Conservation (phyloP, 2,113 vertebrate genomes). For the Pteropus alecto region DNA sequence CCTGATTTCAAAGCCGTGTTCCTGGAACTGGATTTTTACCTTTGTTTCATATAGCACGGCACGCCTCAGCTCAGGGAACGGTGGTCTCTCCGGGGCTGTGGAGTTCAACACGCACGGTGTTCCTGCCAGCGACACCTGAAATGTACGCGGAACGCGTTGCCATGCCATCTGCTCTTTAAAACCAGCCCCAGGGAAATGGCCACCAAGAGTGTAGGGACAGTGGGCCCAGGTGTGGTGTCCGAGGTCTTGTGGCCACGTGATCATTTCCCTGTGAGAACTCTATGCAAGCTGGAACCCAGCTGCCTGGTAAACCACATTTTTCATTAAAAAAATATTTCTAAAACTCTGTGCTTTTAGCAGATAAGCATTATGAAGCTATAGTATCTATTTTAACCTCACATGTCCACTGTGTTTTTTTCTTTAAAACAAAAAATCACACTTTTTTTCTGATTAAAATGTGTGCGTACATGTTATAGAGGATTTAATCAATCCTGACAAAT, state of each 20-base stretch:
- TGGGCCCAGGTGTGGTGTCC: fast-evolving
- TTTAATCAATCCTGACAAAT: background rate
- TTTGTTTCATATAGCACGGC: constrained; percentile 1
- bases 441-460: background rate
- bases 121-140: background rate
- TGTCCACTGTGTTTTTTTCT: background rate
- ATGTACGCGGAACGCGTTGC: background rate
- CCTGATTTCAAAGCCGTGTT: background rate
- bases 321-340: background rate
- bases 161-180: background rate
- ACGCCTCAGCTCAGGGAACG: background rate
- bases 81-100: fast-evolving
- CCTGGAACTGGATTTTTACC: background rate
- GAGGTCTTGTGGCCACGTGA: fast-evolving
- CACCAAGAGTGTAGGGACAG: no score
- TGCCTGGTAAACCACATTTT: background rate
- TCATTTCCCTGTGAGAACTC: fast-evolving
- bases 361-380: background rate
- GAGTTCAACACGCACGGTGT: background rate
- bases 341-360: background rate
- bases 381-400: background rate
- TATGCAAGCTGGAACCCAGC: fast-evolving
- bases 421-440: background rate
- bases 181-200: background rate
- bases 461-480: background rate